Evolutionary conservation across 2,888 invertebrate genomes (phyloP), one percentile per base, ranked within the genome.

Genomic region (Apamea epomidion): DNA sequence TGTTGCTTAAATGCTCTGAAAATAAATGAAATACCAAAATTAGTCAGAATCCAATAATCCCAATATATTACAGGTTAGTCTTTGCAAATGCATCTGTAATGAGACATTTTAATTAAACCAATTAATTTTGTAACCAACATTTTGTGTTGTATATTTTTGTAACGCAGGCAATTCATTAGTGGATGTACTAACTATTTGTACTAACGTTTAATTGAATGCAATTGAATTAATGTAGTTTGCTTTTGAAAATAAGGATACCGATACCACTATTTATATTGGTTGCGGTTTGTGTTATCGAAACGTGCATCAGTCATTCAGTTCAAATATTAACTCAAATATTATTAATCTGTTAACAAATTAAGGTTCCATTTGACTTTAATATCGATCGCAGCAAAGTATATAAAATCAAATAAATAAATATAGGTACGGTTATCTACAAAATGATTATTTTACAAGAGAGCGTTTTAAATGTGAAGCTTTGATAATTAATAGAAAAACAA

Each of bases 101-200:
- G 45, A 48, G n/a, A 60, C 6, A 68, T 32, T 37, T 58, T 32
- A 65, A 65, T 65, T 42, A 25, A 60, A 37, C 4, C n/a, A 58
- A 81, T 65, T 48, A 42, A 82, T 70, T 75, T 75, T 68, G 72
- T 51, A 51, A 69, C 32, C 58, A 60, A 58, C n/a, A 62, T 62
- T 81, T 65, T 45, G 7, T 25, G 4, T 60, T 29, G 65, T 48
- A 48, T 70, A 29, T 51, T 45, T 82, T 69, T 73, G 45, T 60
- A 70, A 60, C 1, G 21, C 42, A 54, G 14, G 16, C 67, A 32
- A 64, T 72, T 77, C 18, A 77, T 84, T 58, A 54, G 32, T 69
- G 51, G 62, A 69, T 68, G 58, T 58, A 58, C 25, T 54, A 72
- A 62, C 37, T 72, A 6, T 78, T 82, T 68, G 51, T 54, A 32